A percentile compares a stretch with the other conserved stretches of the same genome.
These are phyloP conservation scores for Hirundo rustica DNA, from an alignment of 2,797 vertebrate species.

Conservation along the genomic window DNA sequence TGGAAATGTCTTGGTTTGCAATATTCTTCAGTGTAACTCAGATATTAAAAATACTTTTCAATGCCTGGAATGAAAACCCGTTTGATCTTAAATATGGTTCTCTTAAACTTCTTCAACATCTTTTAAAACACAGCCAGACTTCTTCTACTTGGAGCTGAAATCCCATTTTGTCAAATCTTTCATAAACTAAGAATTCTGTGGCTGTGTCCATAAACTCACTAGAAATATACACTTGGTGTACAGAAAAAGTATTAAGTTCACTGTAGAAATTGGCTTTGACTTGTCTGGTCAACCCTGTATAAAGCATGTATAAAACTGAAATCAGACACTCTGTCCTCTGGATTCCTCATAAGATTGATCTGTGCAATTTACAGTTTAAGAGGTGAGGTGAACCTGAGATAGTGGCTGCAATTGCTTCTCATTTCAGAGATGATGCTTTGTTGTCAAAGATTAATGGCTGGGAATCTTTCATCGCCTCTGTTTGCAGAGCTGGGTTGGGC, in stretches of 20 bases:
- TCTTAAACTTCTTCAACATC: background rate
- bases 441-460: conserved; percentile 39
- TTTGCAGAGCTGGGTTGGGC: background rate
- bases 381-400: background rate
- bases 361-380: background rate
- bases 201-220: background rate
- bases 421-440: conserved; percentile 27
- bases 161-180: background rate
- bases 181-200: background rate
- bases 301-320: background rate
- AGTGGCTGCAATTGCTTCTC: background rate
- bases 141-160: background rate
- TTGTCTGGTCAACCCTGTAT: background rate
- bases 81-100: background rate
- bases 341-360: background rate
- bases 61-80: background rate
- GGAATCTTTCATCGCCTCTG: conserved; percentile 11
- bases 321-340: background rate
- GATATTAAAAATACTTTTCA: background rate
- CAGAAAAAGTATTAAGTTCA: background rate
- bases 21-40: background rate
- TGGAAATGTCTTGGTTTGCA: background rate
- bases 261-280: background rate
- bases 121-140: background rate
- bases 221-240: background rate